Evolutionary conservation across 2,113 vertebrate genomes (phyloP).

Genomic region (Elgaria multicarinata): DNA sequence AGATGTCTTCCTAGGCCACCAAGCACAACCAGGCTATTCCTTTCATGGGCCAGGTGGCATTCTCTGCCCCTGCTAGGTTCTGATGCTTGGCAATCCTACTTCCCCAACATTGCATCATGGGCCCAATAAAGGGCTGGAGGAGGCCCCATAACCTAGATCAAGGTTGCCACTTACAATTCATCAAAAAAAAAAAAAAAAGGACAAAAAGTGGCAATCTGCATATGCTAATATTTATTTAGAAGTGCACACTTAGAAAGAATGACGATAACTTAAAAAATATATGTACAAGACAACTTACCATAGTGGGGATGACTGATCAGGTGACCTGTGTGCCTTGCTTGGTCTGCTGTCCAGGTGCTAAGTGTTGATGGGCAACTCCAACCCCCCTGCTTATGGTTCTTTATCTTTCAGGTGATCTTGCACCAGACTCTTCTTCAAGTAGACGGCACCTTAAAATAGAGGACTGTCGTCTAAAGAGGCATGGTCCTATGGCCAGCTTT

Average conservation of each 20-base stretch:
- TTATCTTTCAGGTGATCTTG: not conserved
- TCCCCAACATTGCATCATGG: not conserved
- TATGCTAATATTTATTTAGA: too few relatives aligned
- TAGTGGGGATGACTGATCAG: too few relatives aligned
- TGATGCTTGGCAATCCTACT: not conserved
- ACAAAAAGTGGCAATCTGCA: too few relatives aligned
- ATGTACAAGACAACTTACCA: too few relatives aligned
- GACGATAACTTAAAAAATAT: too few relatives aligned
- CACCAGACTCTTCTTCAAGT: not conserved
- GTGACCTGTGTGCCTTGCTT: too few relatives aligned
- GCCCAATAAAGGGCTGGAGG: not conserved
- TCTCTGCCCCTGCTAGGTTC: not conserved
- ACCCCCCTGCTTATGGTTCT: not conserved
- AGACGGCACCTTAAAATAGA: too few relatives aligned
- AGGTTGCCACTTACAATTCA: too few relatives aligned
- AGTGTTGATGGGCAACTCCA: not conserved
- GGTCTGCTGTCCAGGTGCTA: not conserved
- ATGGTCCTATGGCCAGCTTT: too few relatives aligned
- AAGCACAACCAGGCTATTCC: not conserved
- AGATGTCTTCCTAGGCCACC: not conserved
- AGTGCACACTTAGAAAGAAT: too few relatives aligned
- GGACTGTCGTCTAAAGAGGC: too few relatives aligned
- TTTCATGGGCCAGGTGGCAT: not conserved
- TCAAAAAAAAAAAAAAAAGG: too few relatives aligned
- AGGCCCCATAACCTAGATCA: not conserved